Conservation (phyloP, 2,113 vertebrate genomes). For the Rafetus swinhoei region DNA sequence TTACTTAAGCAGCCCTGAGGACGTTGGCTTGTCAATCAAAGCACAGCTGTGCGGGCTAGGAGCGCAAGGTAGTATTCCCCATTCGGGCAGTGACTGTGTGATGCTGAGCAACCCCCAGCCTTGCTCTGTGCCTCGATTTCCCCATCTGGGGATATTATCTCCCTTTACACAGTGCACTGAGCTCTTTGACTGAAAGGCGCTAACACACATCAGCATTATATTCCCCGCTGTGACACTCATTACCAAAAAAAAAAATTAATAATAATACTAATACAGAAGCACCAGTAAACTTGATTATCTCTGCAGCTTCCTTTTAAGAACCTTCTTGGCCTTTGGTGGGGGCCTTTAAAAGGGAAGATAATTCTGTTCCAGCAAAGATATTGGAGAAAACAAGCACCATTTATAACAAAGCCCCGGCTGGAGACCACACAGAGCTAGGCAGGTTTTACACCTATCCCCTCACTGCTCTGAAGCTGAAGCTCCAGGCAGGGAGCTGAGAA, state of each 20-base stretch:
- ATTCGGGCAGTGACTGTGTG: background rate
- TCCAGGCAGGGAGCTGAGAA: background rate
- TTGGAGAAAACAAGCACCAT: background rate
- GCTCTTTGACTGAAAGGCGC: accelerated
- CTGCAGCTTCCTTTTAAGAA: background rate
- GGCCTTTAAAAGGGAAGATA: background rate
- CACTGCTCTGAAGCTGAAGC: background rate
- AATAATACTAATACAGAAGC: background rate
- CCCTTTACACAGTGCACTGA: background rate
- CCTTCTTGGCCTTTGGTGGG: background rate
- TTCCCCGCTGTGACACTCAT: background rate
- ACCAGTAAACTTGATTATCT: background rate
- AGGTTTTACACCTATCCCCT: background rate
- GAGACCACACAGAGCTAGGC: background rate
- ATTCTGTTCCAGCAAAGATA: background rate
- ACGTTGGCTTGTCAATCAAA: background rate
- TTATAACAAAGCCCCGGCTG: background rate
- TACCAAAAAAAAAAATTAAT: background rate
- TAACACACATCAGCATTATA: background rate
- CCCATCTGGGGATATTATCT: background rate
- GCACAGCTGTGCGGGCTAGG: background rate
- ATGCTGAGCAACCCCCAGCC: too few species aligned
- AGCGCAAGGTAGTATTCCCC: background rate
- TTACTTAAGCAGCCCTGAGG: background rate
- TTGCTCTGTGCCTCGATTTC: background rate